Evolutionary conservation across 2,797 vertebrate species (phyloP).

Genomic region (Mallotus villosus): DNA sequence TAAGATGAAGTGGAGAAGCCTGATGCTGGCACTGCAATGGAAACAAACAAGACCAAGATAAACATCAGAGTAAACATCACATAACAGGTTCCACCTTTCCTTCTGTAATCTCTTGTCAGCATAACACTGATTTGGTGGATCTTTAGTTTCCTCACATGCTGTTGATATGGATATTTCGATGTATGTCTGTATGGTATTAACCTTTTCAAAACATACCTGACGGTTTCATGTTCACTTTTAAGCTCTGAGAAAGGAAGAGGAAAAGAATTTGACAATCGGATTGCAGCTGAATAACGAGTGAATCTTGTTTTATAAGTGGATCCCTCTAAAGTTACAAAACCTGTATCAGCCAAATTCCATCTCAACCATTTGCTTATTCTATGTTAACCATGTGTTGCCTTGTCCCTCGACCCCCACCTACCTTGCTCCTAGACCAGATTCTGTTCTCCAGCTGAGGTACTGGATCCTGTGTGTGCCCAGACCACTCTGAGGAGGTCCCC

Average conservation of each 20-base stretch:
- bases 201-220: conserved; percentile 60
- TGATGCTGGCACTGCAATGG: conserved; percentile 14
- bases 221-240: conserved; percentile 58
- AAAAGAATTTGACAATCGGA: not conserved
- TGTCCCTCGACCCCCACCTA: conserved; percentile 26
- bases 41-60: not conserved
- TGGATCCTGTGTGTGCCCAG: conserved; percentile 41
- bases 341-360: not conserved
- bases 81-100: not conserved
- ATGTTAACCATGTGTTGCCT: not conserved
- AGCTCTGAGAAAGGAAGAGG: conserved; percentile 61
- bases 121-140: not conserved
- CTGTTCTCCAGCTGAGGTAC: conserved; percentile 37
- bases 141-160: not conserved
- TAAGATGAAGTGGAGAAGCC: conserved; percentile 14
- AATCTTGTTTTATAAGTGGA: too few relatives aligned
- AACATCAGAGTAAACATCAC: not conserved
- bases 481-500: conserved; percentile 75
- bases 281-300: not conserved
- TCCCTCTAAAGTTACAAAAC: not conserved
- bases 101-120: not conserved
- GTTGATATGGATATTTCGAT: not conserved
- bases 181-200: not conserved
- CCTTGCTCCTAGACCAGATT: conserved; percentile 70
- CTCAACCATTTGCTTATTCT: not conserved